Evolutionary conservation across 1,140 invertebrate genomes (phyloP).

Genomic region (Cherax destructor): DNA sequence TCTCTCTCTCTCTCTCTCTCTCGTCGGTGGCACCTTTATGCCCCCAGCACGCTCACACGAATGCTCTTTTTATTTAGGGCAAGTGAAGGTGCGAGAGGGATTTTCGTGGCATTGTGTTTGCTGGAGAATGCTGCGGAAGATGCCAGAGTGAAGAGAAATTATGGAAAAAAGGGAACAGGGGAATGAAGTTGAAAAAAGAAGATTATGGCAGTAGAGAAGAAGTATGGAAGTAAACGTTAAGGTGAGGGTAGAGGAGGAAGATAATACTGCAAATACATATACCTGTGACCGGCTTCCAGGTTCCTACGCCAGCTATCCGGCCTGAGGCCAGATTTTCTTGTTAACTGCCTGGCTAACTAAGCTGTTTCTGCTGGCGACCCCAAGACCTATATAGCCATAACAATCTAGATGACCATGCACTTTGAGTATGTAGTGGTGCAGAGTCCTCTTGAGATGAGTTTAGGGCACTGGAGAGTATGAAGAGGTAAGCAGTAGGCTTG

Average conservation of each 20-base stretch:
- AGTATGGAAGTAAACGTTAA: not conserved
- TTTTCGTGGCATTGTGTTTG: not conserved
- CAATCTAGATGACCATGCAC: no score
- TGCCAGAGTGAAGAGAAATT: not conserved
- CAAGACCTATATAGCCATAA: no score
- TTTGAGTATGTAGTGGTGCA: no score
- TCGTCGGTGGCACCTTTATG: not conserved
- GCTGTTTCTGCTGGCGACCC: no score
- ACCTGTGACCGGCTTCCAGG: no score
- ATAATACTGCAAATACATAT: no score
- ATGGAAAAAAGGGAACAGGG: not conserved
- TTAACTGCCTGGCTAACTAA: no score
- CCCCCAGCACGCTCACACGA: not conserved
- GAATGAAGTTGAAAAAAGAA: not conserved
- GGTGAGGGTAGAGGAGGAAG: not conserved
- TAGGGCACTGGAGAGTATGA: no score
- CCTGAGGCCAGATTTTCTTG: no score
- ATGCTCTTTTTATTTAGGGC: not conserved
- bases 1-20: constrained; percentile 2
- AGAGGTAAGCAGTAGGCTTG: no score
- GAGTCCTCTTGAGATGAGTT: no score
- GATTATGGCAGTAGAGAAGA: not conserved
- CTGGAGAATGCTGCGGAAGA: not conserved
- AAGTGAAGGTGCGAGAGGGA: not conserved
- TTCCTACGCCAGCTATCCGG: no score